Base-by-base conservation (phyloP, 2,888 invertebrate genomes). In the Tachina fera region DNA sequence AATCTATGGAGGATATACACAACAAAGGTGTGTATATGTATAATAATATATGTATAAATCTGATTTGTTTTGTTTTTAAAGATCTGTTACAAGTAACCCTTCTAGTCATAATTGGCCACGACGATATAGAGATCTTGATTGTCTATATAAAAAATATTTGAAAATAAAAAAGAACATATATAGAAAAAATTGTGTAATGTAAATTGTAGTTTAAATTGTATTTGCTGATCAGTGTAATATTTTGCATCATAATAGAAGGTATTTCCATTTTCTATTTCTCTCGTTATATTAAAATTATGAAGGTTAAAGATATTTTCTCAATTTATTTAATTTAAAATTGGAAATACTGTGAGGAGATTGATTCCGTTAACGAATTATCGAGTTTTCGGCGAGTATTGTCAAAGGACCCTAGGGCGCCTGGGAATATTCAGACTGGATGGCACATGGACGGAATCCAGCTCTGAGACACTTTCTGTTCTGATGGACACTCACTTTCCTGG, bases 11-110 rank as follows among this genome's bases (percentile, higher is more conserved):
- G 71, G 60, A 78, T 61, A 80, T 61, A 65, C 72, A 84, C 47
- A 67, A 56, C 51, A 56, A 72, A 45, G 53, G 56, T 61, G 60
- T 45, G 63, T 53, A 16, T 41, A 10, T 70, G 31, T 67, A 11
- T 60, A 63, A 71, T 71, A 71, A 22, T 63, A 79, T 39, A 22
- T 63, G 72, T 39, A 68, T 74, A 68, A 47, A 56, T 74, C 67
- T 45, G 60, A 68, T 68, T 43, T 74, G 13, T 78, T 63, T 77
- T 11, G 75, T 75, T 88, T 89, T 90, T 92, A 92, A 83, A 92
- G 89, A 90, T 92, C 92, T 89, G 92, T 92, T 88, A 92, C 90
- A 89, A 92, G 91, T 89, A 92, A 90, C 89, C 92, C 91, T 89
- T 89, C 90, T 82, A 90, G 92, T 92, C 92, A 92, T 88, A 92